Evolutionary conservation across 2,113 vertebrate species (phyloP).

Genomic region (Amblyornis subalaris): DNA sequence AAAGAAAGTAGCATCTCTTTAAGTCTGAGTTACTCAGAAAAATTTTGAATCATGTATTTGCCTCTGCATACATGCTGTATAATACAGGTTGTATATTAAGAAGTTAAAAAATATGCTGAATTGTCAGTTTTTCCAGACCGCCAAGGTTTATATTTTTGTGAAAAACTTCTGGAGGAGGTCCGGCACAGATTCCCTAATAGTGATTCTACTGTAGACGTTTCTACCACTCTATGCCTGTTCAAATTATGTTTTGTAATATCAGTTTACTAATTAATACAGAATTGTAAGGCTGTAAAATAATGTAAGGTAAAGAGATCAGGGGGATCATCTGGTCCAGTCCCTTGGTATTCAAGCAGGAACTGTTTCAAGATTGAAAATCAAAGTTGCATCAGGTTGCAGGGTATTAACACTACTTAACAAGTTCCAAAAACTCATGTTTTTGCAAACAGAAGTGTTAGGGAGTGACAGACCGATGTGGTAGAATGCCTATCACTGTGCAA

Average conservation of each 20-base stretch:
- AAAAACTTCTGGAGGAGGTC: not conserved
- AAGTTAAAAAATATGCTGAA: not conserved
- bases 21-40: not conserved
- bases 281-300: not conserved
- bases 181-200: not conserved
- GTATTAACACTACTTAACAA: not conserved
- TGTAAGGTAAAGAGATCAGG: not conserved
- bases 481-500: not conserved
- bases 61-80: not conserved
- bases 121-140: not conserved
- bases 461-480: not conserved
- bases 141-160: not conserved
- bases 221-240: not conserved
- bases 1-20: not conserved
- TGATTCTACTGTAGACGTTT: not conserved
- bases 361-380: not conserved
- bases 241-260: not conserved
- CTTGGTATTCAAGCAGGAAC: not conserved
- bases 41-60: not conserved
- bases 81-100: not conserved
- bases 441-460: not conserved
- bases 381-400: not conserved
- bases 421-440: not conserved
- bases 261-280: not conserved
- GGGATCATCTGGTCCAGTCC: not conserved